Evolutionary conservation across 2,888 invertebrate genomes (phyloP).

Genomic region (Argyresthia albistria): DNA sequence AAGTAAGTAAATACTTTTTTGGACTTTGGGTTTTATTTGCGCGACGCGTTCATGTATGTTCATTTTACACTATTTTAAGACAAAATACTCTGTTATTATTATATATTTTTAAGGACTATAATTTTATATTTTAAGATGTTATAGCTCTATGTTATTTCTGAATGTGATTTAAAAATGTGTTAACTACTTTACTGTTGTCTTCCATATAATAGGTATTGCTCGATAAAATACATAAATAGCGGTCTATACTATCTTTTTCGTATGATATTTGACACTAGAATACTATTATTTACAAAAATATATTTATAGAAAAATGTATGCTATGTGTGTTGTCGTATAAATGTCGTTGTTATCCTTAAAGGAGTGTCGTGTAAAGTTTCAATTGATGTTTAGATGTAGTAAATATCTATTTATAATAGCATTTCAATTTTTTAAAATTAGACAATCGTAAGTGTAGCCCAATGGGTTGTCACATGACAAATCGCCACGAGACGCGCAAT

Average conservation of each 20-base stretch:
- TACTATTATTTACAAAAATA: neutral
- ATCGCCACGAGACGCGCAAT: conserved; percentile 35
- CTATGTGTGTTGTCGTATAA: neutral
- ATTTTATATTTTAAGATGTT: conserved; percentile 3
- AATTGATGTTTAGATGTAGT: conserved; percentile 12
- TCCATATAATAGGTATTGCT: conserved; percentile 39
- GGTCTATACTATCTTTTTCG: conserved; percentile 8
- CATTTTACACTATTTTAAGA: conserved; percentile 40
- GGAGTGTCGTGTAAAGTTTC: conserved; percentile 20
- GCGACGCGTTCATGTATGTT: conserved; percentile 66
- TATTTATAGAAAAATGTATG: neutral
- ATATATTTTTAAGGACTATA: neutral
- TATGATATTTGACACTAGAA: neutral
- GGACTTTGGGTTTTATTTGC: conserved; percentile 26
- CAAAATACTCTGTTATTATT: conserved; percentile 12
- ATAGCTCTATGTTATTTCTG: neutral
- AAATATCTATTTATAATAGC: conserved; percentile 6
- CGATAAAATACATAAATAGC: conserved; percentile 17
- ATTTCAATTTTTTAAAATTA: conserved; percentile 9
- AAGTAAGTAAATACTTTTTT: conserved; percentile 23
- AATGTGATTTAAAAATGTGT: conserved; percentile 17
- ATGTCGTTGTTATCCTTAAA: conserved; percentile 29
- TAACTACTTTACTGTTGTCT: conserved; percentile 44
- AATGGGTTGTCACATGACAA: conserved; percentile 14
- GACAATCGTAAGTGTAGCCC: conserved; percentile 15